A percentile compares a stretch with the other conserved stretches of the same genome.
These are phyloP conservation scores for Mesocricetus auratus DNA, from an alignment of 2,113 vertebrate species.

Conservation along the genomic window DNA sequence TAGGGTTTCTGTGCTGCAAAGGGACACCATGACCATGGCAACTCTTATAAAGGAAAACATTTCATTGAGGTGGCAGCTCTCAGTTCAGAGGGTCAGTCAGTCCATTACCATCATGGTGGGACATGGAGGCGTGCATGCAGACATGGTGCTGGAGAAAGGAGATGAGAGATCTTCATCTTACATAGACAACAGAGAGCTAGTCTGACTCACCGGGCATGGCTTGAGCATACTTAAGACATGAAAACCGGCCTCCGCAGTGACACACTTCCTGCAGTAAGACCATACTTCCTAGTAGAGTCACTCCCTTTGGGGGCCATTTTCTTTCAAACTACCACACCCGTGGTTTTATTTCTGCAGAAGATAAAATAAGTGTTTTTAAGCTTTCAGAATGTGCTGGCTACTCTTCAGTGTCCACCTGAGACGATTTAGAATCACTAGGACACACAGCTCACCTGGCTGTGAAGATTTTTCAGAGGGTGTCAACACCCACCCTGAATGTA, in stretches of 20 bases:
- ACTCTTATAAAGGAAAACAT: background rate
- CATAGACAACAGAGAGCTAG: rapidly evolving
- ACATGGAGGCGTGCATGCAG: background rate
- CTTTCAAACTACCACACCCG: background rate
- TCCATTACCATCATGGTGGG: background rate
- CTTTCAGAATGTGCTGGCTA: background rate
- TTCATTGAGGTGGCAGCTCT: background rate
- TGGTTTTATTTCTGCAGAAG: background rate
- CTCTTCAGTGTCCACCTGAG: background rate
- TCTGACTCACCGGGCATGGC: background rate
- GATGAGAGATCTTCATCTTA: background rate
- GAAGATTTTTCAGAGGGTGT: background rate
- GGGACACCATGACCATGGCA: background rate
- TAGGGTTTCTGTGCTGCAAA: background rate
- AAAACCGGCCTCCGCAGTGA: background rate
- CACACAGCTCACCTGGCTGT: too few species aligned
- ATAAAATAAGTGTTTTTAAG: slow-evolving; percentile 15
- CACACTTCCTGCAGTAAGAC: background rate
- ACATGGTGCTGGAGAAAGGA: background rate
- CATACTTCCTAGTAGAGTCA: background rate
- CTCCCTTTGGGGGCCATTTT: background rate
- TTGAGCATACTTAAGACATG: background rate
- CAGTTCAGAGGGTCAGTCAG: background rate
- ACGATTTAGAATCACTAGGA: background rate
- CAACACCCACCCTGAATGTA: background rate